phyloP scores from a whole-genome alignment of 2,797 vertebrate genomes.

The Sebastes variabilis region DNA sequence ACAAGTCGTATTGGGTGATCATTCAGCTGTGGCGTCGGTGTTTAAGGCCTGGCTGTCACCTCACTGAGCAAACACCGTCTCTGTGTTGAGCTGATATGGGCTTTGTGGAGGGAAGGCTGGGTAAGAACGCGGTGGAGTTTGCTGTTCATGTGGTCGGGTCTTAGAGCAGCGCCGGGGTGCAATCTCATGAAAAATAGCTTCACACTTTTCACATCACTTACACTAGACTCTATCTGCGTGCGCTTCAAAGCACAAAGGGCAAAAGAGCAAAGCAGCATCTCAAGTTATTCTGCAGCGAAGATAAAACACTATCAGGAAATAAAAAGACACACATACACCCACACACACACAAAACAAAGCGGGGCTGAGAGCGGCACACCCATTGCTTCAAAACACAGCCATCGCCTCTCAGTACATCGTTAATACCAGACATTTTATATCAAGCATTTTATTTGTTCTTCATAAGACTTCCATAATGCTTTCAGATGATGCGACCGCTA shows the following conservation, averaged over 20 bases:
- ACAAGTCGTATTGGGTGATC: constrained; percentile 60
- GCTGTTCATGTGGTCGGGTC: constrained; percentile 30
- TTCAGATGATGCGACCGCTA: constrained; percentile 76
- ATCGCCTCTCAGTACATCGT: constrained; percentile 61
- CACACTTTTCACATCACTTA: constrained; percentile 21
- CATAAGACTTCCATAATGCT: constrained; percentile 78
- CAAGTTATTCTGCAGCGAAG: constrained; percentile 31
- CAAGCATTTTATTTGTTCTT: constrained; percentile 80
- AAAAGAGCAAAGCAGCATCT: constrained; percentile 30
- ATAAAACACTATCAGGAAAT: constrained; percentile 62
- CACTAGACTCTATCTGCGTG: background rate
- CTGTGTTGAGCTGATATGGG: constrained; percentile 65
- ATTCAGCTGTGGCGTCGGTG: constrained; percentile 48
- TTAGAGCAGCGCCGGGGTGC: background rate
- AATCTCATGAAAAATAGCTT: constrained; percentile 24
- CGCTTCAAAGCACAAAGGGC: constrained; percentile 14
- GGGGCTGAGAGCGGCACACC: constrained; percentile 56
- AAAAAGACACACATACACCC: constrained; percentile 22
- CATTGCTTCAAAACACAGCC: constrained; percentile 66
- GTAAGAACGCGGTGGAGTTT: constrained; percentile 18
- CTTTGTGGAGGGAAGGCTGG: constrained; percentile 59
- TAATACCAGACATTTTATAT: constrained; percentile 83
- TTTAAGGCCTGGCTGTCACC: constrained; percentile 73
- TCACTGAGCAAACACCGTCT: constrained; percentile 72
- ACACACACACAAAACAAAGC: constrained; percentile 58